A percentile compares a stretch with the other conserved stretches of the same genome.
phyloP scores from a whole-genome alignment of 2,888 invertebrate species.

The Ectropis crepuscularia region DNA sequence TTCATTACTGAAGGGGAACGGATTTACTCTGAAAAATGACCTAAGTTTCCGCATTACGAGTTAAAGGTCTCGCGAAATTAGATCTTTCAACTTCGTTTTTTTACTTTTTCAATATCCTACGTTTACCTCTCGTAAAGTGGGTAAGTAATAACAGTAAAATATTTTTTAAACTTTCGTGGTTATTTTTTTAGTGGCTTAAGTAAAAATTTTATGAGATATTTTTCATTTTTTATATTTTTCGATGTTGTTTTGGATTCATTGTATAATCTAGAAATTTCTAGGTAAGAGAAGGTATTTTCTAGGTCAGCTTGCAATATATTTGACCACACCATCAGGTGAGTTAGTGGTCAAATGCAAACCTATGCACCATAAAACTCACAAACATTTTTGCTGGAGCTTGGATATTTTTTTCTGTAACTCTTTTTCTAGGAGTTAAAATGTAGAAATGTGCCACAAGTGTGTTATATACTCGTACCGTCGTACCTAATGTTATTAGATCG shows the following conservation, averaged over 20 bases:
- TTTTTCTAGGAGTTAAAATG: no score
- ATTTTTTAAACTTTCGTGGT: slow-evolving; percentile 27
- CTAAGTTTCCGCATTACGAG: slow-evolving; percentile 59
- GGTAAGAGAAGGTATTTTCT: no score
- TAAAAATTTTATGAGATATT: slow-evolving; percentile 17
- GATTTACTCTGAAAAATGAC: slow-evolving; percentile 71
- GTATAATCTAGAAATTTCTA: background rate
- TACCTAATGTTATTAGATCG: no score
- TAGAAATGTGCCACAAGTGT: no score
- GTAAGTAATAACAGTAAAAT: slow-evolving; percentile 25
- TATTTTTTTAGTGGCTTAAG: slow-evolving; percentile 21
- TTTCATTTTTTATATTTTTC: slow-evolving; percentile 2
- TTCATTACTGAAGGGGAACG: slow-evolving; percentile 54
- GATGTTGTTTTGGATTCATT: background rate
- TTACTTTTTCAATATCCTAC: slow-evolving; percentile 35
- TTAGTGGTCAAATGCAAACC: no score
- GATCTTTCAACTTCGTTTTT: slow-evolving; percentile 24
- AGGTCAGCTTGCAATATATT: no score
- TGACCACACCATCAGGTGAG: no score
- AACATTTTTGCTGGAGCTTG: no score
- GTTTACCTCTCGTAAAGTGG: slow-evolving; percentile 25
- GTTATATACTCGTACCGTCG: no score
- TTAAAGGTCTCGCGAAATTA: slow-evolving; percentile 34
- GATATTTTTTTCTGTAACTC: no score
- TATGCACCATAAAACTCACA: no score